Evolutionary conservation across 2,113 vertebrate genomes (phyloP).

Genomic region (Pontoporia blainvillei): DNA sequence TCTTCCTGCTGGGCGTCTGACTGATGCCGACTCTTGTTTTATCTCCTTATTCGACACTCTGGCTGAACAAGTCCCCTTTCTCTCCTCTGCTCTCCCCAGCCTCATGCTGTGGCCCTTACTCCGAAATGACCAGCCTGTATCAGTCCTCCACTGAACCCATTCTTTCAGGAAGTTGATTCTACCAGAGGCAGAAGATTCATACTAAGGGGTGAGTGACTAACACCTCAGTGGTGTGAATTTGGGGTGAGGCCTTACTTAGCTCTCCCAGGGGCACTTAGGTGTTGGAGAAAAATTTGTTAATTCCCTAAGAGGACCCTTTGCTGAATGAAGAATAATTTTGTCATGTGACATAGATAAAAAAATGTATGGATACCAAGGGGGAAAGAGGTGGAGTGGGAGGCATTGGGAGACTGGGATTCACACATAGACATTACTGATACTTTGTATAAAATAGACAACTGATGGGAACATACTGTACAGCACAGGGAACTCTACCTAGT

Average conservation of each 20-base stretch:
- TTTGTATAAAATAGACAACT: no score
- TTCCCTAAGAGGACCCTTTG: neutral
- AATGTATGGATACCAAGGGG: no score
- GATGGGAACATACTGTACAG: no score
- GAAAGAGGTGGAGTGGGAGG: no score
- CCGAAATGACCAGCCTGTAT: neutral
- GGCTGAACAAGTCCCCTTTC: neutral
- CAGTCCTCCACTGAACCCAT: neutral
- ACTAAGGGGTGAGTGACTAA: neutral
- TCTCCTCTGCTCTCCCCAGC: neutral
- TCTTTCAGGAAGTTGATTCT: neutral
- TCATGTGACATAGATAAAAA: no score
- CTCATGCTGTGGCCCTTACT: neutral
- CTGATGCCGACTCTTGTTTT: neutral
- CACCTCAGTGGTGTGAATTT: neutral
- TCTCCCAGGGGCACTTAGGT: neutral
- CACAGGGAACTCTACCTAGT: no score
- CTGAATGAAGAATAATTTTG: neutral
- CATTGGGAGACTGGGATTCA: no score
- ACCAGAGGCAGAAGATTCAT: neutral
- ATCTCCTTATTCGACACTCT: neutral
- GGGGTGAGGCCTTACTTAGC: neutral
- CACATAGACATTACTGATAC: no score
- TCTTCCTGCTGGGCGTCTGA: neutral
- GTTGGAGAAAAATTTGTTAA: neutral